A percentile compares a stretch with the other conserved stretches of the same genome.
Conservation (phyloP, 1,140 invertebrate genomes). For the Drosophila nigromelanica region DNA sequence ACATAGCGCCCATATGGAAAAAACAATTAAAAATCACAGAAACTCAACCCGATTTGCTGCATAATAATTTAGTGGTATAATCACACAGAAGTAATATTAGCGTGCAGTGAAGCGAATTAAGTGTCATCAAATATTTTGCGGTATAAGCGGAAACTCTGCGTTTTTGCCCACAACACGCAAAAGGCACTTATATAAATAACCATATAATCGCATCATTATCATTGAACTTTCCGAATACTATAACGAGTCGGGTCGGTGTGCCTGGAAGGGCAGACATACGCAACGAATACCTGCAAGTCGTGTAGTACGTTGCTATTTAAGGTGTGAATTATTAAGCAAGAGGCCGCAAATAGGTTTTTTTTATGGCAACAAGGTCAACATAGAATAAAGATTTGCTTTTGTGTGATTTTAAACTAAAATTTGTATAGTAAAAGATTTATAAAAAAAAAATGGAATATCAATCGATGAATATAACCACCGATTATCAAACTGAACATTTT, state of each 20-base stretch:
- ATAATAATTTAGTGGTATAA: slow-evolving; percentile 25
- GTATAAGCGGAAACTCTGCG: slow-evolving; percentile 30
- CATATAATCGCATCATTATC: slow-evolving; percentile 10
- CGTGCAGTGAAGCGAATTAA: slow-evolving; percentile 48
- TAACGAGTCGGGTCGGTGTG: too few relatives aligned
- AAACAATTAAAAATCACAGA: slow-evolving; percentile 7
- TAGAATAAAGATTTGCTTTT: neutral
- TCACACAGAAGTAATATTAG: slow-evolving; percentile 34
- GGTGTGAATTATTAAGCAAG: neutral
- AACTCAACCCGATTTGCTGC: neutral
- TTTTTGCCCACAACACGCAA: slow-evolving; percentile 13
- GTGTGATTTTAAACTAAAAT: too few relatives aligned
- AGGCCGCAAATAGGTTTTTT: neutral
- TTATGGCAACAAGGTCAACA: neutral
- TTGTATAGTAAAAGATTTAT: too few relatives aligned
- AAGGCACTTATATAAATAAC: slow-evolving; percentile 19
- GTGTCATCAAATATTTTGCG: slow-evolving; percentile 33
- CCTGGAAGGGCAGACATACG: neutral
- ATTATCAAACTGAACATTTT: too few relatives aligned
- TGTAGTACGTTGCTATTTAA: neutral
- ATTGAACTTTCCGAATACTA: neutral
- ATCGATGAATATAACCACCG: too few relatives aligned
- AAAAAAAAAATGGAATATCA: too few relatives aligned
- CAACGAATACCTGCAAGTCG: neutral
- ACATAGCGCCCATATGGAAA: neutral